Conservation (phyloP, 1,140 invertebrate species). For the Zaprionus camerounensis region DNA sequence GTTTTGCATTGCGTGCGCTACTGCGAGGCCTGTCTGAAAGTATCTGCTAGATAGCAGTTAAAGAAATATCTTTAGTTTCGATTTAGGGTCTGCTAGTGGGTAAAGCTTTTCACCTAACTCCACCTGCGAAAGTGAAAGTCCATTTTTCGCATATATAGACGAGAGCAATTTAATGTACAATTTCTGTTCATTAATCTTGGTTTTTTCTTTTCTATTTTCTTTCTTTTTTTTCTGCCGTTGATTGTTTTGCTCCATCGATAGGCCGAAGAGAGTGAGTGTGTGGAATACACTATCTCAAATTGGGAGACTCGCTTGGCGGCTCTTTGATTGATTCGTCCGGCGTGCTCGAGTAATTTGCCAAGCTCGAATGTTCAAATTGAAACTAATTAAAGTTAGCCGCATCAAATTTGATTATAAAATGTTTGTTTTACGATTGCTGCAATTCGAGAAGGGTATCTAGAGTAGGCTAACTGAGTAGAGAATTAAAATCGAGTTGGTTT, state of each 20-base stretch:
- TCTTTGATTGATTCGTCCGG: slow-evolving; percentile 30
- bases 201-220: slow-evolving; percentile 35
- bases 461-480: not conserved
- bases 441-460: not conserved
- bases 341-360: slow-evolving; percentile 27
- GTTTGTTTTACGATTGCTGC: slow-evolving; percentile 23
- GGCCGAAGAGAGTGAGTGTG: slow-evolving; percentile 28
- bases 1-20: slow-evolving; percentile 67
- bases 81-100: slow-evolving; percentile 17
- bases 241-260: slow-evolving; percentile 63
- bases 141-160: slow-evolving; percentile 49
- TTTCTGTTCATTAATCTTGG: slow-evolving; percentile 72
- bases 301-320: slow-evolving; percentile 16
- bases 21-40: slow-evolving; percentile 7
- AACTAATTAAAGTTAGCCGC: slow-evolving; percentile 49
- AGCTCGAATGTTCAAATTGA: slow-evolving; percentile 40
- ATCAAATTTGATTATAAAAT: slow-evolving; percentile 58
- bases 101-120: slow-evolving; percentile 35
- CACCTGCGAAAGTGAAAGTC: slow-evolving; percentile 63
- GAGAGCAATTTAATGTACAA: slow-evolving; percentile 61
- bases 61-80: slow-evolving; percentile 18
- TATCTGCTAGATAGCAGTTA: slow-evolving; percentile 28
- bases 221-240: slow-evolving; percentile 47
- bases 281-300: slow-evolving; percentile 9
- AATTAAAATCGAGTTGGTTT: too few species aligned